Evolutionary conservation across 2,113 vertebrate genomes (phyloP), one percentile per base, ranked within the genome.

Genomic region (Bubo scandiacus): DNA sequence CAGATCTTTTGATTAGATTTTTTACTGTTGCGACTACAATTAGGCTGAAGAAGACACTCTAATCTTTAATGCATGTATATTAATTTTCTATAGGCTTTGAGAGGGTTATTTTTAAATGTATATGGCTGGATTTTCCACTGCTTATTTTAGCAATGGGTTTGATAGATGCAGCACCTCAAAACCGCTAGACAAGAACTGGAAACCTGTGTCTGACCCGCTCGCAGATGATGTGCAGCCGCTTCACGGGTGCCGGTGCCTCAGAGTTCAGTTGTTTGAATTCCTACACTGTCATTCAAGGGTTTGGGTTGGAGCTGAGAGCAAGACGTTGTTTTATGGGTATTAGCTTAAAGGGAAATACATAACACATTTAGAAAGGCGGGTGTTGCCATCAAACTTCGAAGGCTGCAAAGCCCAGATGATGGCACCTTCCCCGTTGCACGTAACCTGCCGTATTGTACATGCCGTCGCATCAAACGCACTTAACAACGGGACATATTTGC

Each of bases 171-270:
- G 30, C 57, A 59, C 19, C n/a, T 20, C 12, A 51, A 36, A 58
- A 13, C 4, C 6, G 7, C 18, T 22, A 4, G 18, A 25, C 7
- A 36, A 61, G 70, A 22, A 9, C 36, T 36, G 54, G 58, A 34
- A 77, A 14, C 5, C 1, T 4, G 4, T 1, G 1, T 3, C 26
- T 29, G 51, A 36, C 52, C 43, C 42, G 7, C 47, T 25, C 3
- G 0, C 25, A 10, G 8, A 7, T 15, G 34, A 23, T 1, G 4
- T 23, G 59, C 20, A 29, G 34, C 29, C 0, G 0, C 62, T 16
- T n/a, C 59, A 11, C 32, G 4, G 21, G 40, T 42, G 12, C 45
- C 4, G 1, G 15, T 27, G 51, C 43, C 72, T 47, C 34, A 11
- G 57, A 58, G 51, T 27, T 7, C 27, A 10, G 52, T 8, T 43